Evolutionary conservation across 53 echinoderm and acorn worm genomes (phyloP), one percentile per base, ranked within the genome.

Genomic region (Pentamera pediparva): DNA sequence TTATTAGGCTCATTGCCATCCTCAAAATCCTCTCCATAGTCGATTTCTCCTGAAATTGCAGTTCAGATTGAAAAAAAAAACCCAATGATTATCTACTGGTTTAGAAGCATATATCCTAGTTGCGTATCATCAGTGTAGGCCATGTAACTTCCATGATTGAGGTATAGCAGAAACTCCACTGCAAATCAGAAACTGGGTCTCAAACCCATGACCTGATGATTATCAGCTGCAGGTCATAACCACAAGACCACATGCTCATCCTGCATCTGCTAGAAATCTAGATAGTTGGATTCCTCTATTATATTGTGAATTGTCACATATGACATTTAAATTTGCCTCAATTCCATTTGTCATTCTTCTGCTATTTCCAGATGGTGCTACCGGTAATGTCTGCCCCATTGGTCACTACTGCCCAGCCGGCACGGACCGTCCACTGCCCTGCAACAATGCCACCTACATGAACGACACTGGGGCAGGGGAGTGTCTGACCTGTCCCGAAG

Each of bases 361-460:
- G 59, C 5, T 9, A n/a, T 59, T 50, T 32, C 37, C 60, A 95
- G 95, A 95, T 88, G 90, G 86, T 48, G 40, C 74, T 13, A 91
- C 90, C 1, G 95, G 91, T 36, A 85, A 95, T 62, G 87, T 95
- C 31, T 95, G 95, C 61, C 95, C 91, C 1, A 80, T 95, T 39
- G 91, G 95, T 72, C 91, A 95, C 74, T 91, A 91, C 78, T 95
- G 95, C 80, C 91, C 95, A 38, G 43, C 31, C 13, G 95, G 95
- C 56, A 95, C 59, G 41, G 88, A 82, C 79, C 81, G 84, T n/a
- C 95, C 91, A n/a, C 74, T 95, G 22, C 95, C 91, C 19, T 95
- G 96, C 56, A 82, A 82, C 80, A 91, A 91, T 28, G 88, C 87
- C 24, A 95, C 96, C 65, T 95, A 91, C 86, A 95, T 95, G 96